Base-by-base conservation (phyloP, 1,140 invertebrate genomes). In the Dryas iulia region DNA sequence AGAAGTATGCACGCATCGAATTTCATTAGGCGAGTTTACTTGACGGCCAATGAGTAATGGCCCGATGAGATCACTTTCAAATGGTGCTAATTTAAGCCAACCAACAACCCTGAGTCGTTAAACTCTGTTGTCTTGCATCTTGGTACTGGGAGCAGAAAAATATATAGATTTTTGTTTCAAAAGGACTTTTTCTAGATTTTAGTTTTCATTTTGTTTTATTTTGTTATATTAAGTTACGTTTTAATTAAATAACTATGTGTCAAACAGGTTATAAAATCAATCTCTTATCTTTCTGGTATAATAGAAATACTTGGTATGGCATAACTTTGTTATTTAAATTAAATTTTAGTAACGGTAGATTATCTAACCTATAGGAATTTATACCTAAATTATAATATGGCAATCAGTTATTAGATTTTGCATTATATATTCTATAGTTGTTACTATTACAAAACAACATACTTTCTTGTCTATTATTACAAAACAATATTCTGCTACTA, bases 41-140 rank as follows among this genome's bases (percentile, higher is more conserved):
- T 66, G 80, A 82, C 75, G 72, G 72, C 73, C 76, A 76, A 84
- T 87, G 82, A 87, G 78, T 86, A 87, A 87, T 84, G 83, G 75
- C 73, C 66, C 72, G 84, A 83, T 87, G 85, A 87, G 83, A 84
- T 87, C 85, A 87, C 79, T 82, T 77, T 79, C 78, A 82, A 81
- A 83, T 74, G 71, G 72, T 81, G 79, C 77, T 84, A 86, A 86
- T 86, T 87, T 74, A 75, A 69, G 78, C 76, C 63, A 75, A 70
- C 68, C 76, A 67, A 71, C 75, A 77, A 66, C 53, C 67, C 67
- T 69, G 67, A 69, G 67, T 69, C 60, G 67, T 69, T 69, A 69
- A 31, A 69, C 53, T 69, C 53, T 53, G 30, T 61, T 68, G 67
- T 61, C 66, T 69, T 57, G 33, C 60, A 69, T 69, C 35, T 47